phyloP scores from a whole-genome alignment of 1,140 invertebrate species.

The Ylistrum balloti region DNA sequence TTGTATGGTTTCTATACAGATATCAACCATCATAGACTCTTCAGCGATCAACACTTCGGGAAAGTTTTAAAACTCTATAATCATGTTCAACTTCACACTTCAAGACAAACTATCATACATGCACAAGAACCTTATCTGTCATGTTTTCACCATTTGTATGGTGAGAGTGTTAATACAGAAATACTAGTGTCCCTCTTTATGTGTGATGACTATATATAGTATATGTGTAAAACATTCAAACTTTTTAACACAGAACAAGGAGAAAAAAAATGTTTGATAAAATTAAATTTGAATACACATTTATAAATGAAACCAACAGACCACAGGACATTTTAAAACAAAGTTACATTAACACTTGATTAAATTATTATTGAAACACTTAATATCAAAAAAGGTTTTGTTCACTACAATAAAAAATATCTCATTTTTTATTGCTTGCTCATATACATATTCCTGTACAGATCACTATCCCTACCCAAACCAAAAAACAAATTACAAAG shows the following conservation, averaged over 20 bases:
- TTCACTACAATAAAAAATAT: neutral
- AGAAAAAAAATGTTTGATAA: neutral
- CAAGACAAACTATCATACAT: neutral
- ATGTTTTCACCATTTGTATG: neutral
- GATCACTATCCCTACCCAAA: slow-evolving; percentile 7
- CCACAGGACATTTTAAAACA: neutral
- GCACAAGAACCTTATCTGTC: no score
- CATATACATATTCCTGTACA: neutral
- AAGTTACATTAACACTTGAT: neutral
- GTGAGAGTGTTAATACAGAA: neutral
- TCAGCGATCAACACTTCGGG: neutral
- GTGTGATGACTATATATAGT: neutral
- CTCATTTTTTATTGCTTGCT: neutral
- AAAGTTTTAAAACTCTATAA: neutral
- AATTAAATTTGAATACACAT: slow-evolving; percentile 22
- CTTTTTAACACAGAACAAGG: neutral
- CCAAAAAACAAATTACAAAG: slow-evolving; percentile 13
- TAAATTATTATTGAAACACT: neutral
- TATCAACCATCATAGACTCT: no score
- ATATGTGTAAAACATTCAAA: neutral
- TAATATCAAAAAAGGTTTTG: neutral
- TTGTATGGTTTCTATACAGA: no score
- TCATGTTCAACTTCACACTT: neutral
- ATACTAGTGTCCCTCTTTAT: neutral
- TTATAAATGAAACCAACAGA: neutral